A percentile compares a stretch with the other conserved stretches of the same genome.
These are phyloP conservation scores for Papilio aristodemus DNA, from an alignment of 1,140 invertebrate species.

Conservation along the genomic window DNA sequence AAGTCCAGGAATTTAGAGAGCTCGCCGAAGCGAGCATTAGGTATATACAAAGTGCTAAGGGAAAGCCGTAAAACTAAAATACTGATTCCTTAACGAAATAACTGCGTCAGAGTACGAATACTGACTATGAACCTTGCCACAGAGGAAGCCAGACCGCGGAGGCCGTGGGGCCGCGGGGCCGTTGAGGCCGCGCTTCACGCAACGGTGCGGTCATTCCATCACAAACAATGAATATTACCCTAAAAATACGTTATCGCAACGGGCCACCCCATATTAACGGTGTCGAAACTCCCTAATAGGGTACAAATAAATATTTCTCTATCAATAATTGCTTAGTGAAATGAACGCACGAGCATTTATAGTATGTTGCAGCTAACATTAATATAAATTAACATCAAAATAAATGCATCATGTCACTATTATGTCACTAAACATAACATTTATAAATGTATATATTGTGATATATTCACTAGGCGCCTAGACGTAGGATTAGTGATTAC, in stretches of 20 bases:
- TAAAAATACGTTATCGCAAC: slow-evolving; percentile 57
- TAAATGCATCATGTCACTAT: slow-evolving; percentile 80
- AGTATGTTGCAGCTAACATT: slow-evolving; percentile 77
- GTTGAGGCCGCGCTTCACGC: slow-evolving; percentile 7
- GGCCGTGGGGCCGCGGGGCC: background rate
- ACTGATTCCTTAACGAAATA: slow-evolving; percentile 64
- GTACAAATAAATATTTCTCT: slow-evolving; percentile 71
- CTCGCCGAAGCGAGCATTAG: slow-evolving; percentile 39
- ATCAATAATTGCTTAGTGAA: slow-evolving; percentile 70
- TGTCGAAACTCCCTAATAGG: slow-evolving; percentile 40
- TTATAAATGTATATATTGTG: slow-evolving; percentile 54
- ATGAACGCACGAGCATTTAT: slow-evolving; percentile 76
- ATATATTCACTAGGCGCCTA: slow-evolving; percentile 69
- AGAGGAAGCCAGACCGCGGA: slow-evolving; percentile 1
- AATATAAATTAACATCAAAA: slow-evolving; percentile 78
- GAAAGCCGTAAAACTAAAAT: slow-evolving; percentile 71
- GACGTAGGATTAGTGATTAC: slow-evolving; percentile 71
- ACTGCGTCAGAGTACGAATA: slow-evolving; percentile 32
- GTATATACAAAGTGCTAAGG: slow-evolving; percentile 66
- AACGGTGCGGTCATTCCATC: slow-evolving; percentile 52
- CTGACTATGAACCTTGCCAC: slow-evolving; percentile 17
- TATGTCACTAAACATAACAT: slow-evolving; percentile 74
- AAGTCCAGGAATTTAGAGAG: slow-evolving; percentile 44
- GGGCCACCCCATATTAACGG: slow-evolving; percentile 50
- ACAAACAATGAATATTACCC: slow-evolving; percentile 63